Base-by-base conservation (phyloP, 2,113 vertebrate species). In the Colius striatus region DNA sequence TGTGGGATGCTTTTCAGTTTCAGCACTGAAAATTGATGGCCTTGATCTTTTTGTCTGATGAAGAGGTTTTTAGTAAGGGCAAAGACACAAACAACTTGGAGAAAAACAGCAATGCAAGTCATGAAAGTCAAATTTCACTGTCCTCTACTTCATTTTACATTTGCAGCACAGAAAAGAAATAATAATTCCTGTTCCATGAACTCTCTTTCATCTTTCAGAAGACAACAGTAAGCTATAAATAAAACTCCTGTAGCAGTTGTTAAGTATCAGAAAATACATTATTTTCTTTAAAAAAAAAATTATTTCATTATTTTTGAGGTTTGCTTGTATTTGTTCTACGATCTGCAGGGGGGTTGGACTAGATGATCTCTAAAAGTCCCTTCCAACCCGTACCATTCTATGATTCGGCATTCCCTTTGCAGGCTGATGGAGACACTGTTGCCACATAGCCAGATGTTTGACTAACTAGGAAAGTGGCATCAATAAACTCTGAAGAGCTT, bases 1-100 rank as follows among this genome's bases (percentile, higher is more conserved):
- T 89, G 51, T 76, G 61, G 75, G 92, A 87, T 93, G 81, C 61
- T 94, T 95, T 92, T 88, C 92, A 91, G 90, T 54, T 86, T 89
- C 86, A 96, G 84, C 84, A 78, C 45, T 84, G 77, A 92, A 95
- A 89, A 92, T 23, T 87, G 58, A 93, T 88, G 77, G 79, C 83
- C 88, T 89, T 94, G 89, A 92, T 90, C 62, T 80, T 85, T 85
- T 68, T 86, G 80, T 82, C 72, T 77, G 71, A 67, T 74, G 20
- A 34, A 84, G 30, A 41, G 32, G 20, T 81, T 84, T 88, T 88
- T 90, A 87, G 89, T 90, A 85, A 86, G 43, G 71, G 47, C 32
- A 78, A 86, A 95, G 63, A 76, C 38, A 95, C 45, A 91, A 76
- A 76, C 54, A 88, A 50, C 50, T 76, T 47, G 32, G 48, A 82